Base-by-base conservation (phyloP, 1,140 invertebrate species). In the Hirudo medicinalis region DNA sequence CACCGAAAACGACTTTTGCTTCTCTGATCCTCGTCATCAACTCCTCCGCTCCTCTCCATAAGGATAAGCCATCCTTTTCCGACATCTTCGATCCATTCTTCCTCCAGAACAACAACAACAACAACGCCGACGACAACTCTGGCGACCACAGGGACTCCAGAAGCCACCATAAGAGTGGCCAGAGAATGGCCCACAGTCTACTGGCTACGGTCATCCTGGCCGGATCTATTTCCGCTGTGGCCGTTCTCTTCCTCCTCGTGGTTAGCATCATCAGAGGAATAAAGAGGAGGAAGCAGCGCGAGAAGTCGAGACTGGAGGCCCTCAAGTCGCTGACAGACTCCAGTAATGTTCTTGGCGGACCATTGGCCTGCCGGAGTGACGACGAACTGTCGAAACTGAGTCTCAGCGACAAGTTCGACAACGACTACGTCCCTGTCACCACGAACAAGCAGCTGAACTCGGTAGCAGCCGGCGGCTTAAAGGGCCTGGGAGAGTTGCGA, bases 171-270 rank as follows among this genome's bases (percentile, higher is more conserved):
- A 25, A 63, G 11, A 63, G 29, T 6, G 29, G 29, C 20, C 22
- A 63, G 3, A 63, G 29, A 63, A 63, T 63, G 57, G 57, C 57
- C 57, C 22, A 22, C 57, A 63, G 57, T 63, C 57, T 63, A 13
- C 19, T 63, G 22, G 57, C 57, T 13, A 63, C 57, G 29, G 57
- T 63, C 19, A 63, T 63, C 57, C 20, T 63, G 6, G 29, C 57
- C 19, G 57, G 57, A 2, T 32, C 29, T 13, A 25, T 63, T 63
- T 63, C 57, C 57, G 22, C 29, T 13, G 29, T 63, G 8, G 57
- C 57, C 15, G 57, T 63, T 19, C 22, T 63, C 57, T 63, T 63
- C 57, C 57, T 63, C 9, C 22, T 63, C 29, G 29, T 32, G 11
- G 57, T 63, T 13, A 63, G 22, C 22, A 32, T 63, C 22, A 63